Percentiles rank a stretch among this genome's conserved stretches.
Conservation (phyloP, 2,113 vertebrate genomes). For the Mustela lutreola region DNA sequence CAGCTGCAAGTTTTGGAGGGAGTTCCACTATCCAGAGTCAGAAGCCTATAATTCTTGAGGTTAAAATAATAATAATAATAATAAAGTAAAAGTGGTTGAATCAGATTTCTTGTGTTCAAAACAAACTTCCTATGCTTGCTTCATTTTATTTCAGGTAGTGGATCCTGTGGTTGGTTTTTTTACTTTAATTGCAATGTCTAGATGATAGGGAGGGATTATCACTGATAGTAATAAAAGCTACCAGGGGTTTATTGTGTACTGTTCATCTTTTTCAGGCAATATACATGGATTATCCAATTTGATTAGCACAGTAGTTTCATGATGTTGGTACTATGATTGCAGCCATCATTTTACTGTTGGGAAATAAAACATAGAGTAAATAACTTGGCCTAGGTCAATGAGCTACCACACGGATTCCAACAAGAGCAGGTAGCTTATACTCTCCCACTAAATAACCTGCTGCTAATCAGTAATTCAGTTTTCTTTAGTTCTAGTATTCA, state of each 20-base stretch:
- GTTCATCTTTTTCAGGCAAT: background rate
- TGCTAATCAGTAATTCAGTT: background rate
- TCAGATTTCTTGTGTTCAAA: background rate
- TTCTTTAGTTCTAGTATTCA: background rate
- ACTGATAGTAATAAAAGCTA: background rate
- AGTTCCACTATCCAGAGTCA: background rate
- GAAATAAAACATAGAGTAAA: background rate
- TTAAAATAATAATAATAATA: background rate
- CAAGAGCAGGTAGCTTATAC: background rate
- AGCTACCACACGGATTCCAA: background rate
- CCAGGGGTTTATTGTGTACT: background rate
- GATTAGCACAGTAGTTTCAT: background rate
- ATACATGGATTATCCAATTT: background rate
- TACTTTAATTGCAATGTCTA: background rate
- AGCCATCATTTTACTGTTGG: background rate
- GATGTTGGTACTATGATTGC: background rate
- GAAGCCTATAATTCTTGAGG: background rate
- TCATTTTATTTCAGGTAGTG: background rate
- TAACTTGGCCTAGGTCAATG: background rate
- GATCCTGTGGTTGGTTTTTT: background rate
- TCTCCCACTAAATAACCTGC: background rate
- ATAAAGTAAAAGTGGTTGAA: background rate
- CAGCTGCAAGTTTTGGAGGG: background rate
- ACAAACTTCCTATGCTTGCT: background rate
- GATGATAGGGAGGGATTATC: background rate